Evolutionary conservation across 2,797 vertebrate genomes (phyloP), one percentile per base, ranked within the genome.

Genomic region (Luscinia megarhynchos): DNA sequence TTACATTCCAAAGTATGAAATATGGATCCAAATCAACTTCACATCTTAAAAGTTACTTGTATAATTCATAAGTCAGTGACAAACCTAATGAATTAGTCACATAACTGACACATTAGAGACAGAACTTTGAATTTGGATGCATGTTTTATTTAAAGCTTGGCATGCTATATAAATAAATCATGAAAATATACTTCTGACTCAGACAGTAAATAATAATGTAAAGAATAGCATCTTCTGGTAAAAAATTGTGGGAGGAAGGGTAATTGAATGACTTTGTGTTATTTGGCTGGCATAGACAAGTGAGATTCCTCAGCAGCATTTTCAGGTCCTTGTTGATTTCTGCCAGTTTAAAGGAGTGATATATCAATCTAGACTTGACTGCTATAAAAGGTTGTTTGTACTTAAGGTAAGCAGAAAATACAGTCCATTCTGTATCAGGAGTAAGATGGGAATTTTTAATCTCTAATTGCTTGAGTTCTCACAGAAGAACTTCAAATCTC

Each of bases 41-140:
- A 46, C 29, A 53, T 90, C 59, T 90, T 90, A 90, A 88, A 96
- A 95, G 34, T 86, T 46, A 94, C 76, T 93, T 96, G 51, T 93
- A 93, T 95, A 96, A 97, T 96, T 96, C 80, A 95, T 96, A 95
- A 91, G n/a, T 89, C 68, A 43, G 50, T 86, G 92, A 93, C 73
- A 96, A 97, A 96, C 22, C 54, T 95, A 97, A 97, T 95, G 82
- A 98, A 97, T 97, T 97, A 97, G 92, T 97, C 94, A 96, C 95
- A 64, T 89, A 95, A 95, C 89, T 89, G 96, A 80, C 91, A 95
- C 83, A 89, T 94, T 93, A 94, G 84, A 96, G 75, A 93, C 62
- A 91, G 29, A 94, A 95, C 46, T 91, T 94, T 78, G 76, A 95
- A 85, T 96, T 83, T 40, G 7, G 43, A 53, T 69, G 45, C 50